A percentile compares a stretch with the other conserved stretches of the same genome.
phyloP scores from a whole-genome alignment of 2,888 invertebrate genomes.

The Harpalus rubripes region DNA sequence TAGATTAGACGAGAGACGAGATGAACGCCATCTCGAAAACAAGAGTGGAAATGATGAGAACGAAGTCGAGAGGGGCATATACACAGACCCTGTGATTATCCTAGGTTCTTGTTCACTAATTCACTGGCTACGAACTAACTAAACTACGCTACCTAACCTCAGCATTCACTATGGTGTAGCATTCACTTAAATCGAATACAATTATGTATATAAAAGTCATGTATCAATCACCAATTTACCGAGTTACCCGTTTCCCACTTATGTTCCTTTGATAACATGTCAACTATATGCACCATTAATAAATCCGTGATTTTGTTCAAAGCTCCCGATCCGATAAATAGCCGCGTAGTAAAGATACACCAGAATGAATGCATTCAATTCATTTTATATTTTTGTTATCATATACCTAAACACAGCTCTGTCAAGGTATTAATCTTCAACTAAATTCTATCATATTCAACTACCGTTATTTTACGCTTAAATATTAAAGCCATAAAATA shows the following conservation, averaged over 20 bases:
- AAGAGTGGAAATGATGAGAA: conserved; percentile 63
- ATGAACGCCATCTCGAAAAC: conserved; percentile 30
- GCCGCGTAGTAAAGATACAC: conserved; percentile 53
- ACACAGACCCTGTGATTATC: conserved; percentile 67
- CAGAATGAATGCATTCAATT: conserved; percentile 68
- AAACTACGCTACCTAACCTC: conserved; percentile 57
- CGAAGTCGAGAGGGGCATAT: conserved; percentile 66
- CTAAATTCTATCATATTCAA: conserved; percentile 67
- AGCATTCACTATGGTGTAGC: conserved; percentile 66
- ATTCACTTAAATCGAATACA: conserved; percentile 26
- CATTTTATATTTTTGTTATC: conserved; percentile 67
- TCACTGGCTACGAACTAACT: conserved; percentile 65
- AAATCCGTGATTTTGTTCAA: conserved; percentile 44
- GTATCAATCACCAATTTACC: conserved; percentile 35
- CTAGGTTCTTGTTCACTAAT: conserved; percentile 66
- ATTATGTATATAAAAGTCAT: conserved; percentile 14
- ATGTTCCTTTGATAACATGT: conserved; percentile 19
- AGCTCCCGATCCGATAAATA: conserved; percentile 1
- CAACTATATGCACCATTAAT: conserved; percentile 31
- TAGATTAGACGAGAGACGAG: conserved; percentile 29
- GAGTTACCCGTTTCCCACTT: conserved; percentile 37
- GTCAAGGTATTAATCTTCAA: conserved; percentile 67
- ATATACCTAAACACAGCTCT: conserved; percentile 68
- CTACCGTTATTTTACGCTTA: conserved; percentile 69
- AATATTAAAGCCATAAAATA: conserved; percentile 76